A percentile compares a stretch with the other conserved stretches of the same genome.
Conservation (phyloP, 2,888 invertebrate genomes). For the Volucella inflata region DNA sequence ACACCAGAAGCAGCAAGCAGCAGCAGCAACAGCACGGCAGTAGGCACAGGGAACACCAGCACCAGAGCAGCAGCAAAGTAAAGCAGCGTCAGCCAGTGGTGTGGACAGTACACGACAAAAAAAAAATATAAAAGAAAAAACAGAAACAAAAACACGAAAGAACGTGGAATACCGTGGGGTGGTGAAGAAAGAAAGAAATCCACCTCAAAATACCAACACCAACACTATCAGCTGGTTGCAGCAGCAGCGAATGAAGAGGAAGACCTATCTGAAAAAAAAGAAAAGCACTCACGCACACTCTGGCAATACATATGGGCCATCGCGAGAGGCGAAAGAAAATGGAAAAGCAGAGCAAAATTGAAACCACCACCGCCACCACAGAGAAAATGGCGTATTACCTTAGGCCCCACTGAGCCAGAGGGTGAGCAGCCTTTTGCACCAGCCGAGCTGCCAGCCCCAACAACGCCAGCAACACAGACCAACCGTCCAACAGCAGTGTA, state of each 20-base stretch:
- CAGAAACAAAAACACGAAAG: slow-evolving; percentile 6
- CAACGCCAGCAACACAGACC: too few relatives aligned
- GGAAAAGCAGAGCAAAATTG: slow-evolving; percentile 52
- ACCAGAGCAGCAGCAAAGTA: slow-evolving; percentile 22
- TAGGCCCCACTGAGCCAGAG: slow-evolving; percentile 36
- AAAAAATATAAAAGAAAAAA: neutral
- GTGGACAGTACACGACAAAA: too few relatives aligned
- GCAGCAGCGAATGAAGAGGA: neutral
- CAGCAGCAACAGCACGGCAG: slow-evolving; percentile 45
- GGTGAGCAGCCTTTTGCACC: slow-evolving; percentile 30
- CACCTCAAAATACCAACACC: slow-evolving; percentile 45
- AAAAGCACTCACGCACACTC: slow-evolving; percentile 52
- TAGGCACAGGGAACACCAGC: slow-evolving; percentile 11
- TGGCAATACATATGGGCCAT: too few relatives aligned
- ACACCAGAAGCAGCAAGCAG: slow-evolving; percentile 32
- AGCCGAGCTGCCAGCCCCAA: too few relatives aligned
- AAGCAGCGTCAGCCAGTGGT: slow-evolving; percentile 10
- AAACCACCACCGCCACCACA: slow-evolving; percentile 48
- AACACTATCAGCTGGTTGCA: neutral
- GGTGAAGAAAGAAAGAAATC: slow-evolving; percentile 63
- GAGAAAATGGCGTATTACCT: neutral
- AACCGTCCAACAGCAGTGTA: neutral
- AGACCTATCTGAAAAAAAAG: slow-evolving; percentile 4
- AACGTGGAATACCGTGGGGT: slow-evolving; percentile 23
- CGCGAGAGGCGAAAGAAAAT: slow-evolving; percentile 48